phyloP scores from a whole-genome alignment of 2,113 vertebrate species.

The Xenus cinereus region DNA sequence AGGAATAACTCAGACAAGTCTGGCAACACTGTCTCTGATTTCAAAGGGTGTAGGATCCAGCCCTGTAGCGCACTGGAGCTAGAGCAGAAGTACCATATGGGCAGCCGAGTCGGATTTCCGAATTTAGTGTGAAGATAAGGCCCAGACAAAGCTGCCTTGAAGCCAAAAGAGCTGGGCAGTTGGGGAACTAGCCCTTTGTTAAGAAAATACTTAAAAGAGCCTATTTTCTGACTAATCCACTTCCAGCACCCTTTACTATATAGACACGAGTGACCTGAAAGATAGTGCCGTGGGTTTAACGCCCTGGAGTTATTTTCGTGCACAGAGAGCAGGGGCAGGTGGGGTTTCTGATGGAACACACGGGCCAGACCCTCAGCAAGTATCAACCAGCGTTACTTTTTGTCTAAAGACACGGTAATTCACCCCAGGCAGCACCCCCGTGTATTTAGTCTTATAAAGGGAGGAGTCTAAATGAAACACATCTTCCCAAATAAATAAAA shows the following conservation, averaged over 20 bases:
- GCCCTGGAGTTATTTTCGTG: background rate
- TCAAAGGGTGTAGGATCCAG: background rate
- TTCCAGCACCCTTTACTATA: background rate
- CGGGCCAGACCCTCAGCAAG: background rate
- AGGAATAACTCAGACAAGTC: constrained; percentile 18
- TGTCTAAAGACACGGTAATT: background rate
- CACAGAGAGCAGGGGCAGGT: background rate
- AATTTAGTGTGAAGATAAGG: background rate
- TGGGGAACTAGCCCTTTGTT: background rate
- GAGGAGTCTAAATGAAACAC: background rate
- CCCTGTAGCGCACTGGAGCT: background rate
- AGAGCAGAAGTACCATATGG: background rate
- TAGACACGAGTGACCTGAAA: background rate
- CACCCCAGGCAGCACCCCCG: background rate
- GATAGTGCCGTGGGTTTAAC: background rate
- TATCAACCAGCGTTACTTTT: background rate
- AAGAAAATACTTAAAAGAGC: background rate
- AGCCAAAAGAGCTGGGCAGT: background rate
- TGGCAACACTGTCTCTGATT: background rate
- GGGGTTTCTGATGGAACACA: background rate
- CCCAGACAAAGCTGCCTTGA: background rate
- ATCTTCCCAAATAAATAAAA: background rate
- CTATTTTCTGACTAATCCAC: background rate
- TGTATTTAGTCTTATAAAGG: background rate
- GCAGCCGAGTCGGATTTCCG: background rate